phyloP scores from a whole-genome alignment of 1,140 invertebrate genomes.

The Augochlora pura region DNA sequence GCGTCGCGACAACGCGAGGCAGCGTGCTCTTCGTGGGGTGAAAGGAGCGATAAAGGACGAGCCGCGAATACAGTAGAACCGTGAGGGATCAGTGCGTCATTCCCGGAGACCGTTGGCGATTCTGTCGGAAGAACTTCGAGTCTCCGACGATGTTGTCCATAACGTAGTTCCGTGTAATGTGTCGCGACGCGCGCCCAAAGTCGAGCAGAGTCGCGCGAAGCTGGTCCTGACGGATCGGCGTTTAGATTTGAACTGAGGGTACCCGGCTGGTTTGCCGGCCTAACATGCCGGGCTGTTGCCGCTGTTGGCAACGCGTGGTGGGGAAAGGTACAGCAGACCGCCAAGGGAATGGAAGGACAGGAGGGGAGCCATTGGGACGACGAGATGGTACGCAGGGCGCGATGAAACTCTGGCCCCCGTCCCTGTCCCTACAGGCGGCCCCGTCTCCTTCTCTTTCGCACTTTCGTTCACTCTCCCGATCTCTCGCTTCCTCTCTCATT shows the following conservation, averaged over 20 bases:
- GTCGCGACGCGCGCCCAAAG: constrained; percentile 49
- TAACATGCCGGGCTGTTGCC: constrained; percentile 17
- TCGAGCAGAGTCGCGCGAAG: constrained; percentile 23
- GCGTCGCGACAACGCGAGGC: constrained; percentile 40
- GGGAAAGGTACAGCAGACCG: constrained; percentile 15
- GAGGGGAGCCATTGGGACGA: not conserved
- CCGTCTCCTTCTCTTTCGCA: too few relatives aligned
- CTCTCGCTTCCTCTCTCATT: too few relatives aligned
- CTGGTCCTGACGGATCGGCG: constrained; percentile 21
- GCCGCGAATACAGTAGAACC: not conserved
- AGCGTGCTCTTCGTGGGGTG: too few relatives aligned
- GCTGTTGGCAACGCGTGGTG: constrained; percentile 23
- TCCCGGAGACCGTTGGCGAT: not conserved
- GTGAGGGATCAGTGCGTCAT: too few relatives aligned
- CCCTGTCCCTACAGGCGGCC: constrained; percentile 12
- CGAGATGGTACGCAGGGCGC: constrained; percentile 37
- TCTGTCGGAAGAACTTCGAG: not conserved
- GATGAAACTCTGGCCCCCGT: constrained; percentile 29
- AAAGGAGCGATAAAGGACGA: not conserved
- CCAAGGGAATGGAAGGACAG: constrained; percentile 11
- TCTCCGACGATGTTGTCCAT: constrained; percentile 19
- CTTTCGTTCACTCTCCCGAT: too few relatives aligned
- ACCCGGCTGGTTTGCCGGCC: constrained; percentile 7
- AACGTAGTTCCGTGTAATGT: not conserved
- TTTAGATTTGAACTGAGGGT: constrained; percentile 45